Conservation (phyloP, 2,797 vertebrate species). For the Crypturellus tataupa region DNA sequence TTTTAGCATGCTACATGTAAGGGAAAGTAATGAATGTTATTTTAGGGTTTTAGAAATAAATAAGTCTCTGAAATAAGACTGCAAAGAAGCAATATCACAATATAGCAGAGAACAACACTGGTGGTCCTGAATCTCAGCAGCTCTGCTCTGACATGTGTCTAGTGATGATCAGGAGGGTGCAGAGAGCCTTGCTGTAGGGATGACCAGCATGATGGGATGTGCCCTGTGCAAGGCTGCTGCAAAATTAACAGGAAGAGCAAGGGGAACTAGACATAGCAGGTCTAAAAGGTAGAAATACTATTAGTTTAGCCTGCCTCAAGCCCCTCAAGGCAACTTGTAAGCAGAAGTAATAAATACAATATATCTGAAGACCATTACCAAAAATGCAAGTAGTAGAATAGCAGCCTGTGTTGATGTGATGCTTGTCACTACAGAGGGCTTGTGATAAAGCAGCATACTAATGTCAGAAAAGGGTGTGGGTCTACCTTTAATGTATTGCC, state of each 20-base stretch:
- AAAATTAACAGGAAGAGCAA: neutral
- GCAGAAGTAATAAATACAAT: neutral
- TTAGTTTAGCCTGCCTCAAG: neutral
- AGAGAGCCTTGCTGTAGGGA: neutral
- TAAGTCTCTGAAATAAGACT: neutral
- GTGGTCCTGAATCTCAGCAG: neutral
- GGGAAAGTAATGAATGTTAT: neutral
- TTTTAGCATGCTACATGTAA: neutral
- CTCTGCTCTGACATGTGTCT: neutral
- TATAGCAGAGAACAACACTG: neutral
- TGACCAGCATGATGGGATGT: neutral
- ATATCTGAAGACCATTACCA: neutral
- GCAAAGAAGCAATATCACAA: neutral
- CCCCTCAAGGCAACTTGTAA: neutral
- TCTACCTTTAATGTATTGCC: neutral
- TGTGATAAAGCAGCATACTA: neutral
- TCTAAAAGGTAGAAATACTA: neutral
- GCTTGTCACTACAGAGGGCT: neutral
- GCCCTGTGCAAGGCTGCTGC: neutral
- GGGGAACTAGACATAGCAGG: neutral
- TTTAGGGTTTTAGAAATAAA: neutral
- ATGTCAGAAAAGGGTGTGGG: neutral
- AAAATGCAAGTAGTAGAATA: neutral
- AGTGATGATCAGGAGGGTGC: rapidly evolving
- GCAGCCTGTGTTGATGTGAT: neutral